Evolutionary conservation across 1,140 invertebrate species (phyloP).

Genomic region (Neotoxoptera formosana): DNA sequence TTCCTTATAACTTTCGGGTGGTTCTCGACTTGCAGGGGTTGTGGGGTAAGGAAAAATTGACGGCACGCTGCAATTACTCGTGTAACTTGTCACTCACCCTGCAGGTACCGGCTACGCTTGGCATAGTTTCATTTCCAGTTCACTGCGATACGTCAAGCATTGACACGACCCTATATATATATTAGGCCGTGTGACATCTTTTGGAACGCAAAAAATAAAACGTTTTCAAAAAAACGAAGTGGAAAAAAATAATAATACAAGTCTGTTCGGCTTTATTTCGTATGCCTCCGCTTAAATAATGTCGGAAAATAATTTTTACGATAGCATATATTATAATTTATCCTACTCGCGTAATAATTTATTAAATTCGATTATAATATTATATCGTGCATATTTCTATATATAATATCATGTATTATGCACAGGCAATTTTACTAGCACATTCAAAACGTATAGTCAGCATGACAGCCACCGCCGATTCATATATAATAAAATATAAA

Average conservation of each 20-base stretch:
- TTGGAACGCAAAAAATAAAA: background rate
- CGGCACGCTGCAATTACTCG: background rate
- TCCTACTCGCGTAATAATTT: background rate
- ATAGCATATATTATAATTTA: background rate
- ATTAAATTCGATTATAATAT: background rate
- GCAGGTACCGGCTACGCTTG: background rate
- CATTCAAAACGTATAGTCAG: background rate
- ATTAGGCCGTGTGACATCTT: background rate
- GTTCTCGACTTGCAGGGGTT: background rate
- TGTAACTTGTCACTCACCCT: background rate
- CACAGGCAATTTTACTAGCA: background rate
- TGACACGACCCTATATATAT: no score
- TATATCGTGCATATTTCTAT: background rate
- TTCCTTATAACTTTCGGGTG: background rate
- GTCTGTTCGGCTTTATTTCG: background rate
- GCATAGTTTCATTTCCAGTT: constrained; percentile 17
- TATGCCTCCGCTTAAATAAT: background rate
- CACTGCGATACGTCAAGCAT: no score
- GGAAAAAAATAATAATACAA: background rate
- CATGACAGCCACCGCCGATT: background rate
- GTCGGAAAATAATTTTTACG: background rate
- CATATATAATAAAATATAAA: background rate
- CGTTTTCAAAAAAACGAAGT: background rate
- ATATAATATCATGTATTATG: no score
- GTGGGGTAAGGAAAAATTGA: background rate